Percentiles rank a stretch among this genome's conserved stretches.
These are phyloP conservation scores for Malthinus seriepunctatus DNA, from an alignment of 2,888 invertebrate genomes.

Conservation along the genomic window DNA sequence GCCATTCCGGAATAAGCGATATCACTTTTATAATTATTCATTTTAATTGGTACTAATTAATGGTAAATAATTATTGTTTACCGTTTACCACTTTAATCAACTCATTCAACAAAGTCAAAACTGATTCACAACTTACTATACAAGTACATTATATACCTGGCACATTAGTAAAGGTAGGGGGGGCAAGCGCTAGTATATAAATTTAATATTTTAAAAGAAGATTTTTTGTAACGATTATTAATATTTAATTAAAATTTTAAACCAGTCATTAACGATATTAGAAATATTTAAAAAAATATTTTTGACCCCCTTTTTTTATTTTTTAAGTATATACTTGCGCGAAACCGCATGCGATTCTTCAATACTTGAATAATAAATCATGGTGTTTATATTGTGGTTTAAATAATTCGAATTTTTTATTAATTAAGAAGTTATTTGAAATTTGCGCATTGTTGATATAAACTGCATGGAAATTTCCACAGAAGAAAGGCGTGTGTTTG, in stretches of 20 bases:
- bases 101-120: slow-evolving; percentile 22
- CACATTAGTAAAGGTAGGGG: slow-evolving; percentile 6
- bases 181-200: slow-evolving; percentile 8
- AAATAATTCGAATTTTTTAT: too few relatives aligned
- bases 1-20: slow-evolving; percentile 2
- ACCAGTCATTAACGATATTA: too few relatives aligned
- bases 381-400: too few relatives aligned
- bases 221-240: too few relatives aligned
- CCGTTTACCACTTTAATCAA: slow-evolving; percentile 5
- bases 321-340: too few relatives aligned
- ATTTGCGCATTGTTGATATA: background rate
- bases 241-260: too few relatives aligned
- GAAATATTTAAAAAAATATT: too few relatives aligned
- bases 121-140: slow-evolving; percentile 19
- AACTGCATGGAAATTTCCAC: slow-evolving; percentile 3
- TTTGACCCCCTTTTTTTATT: too few relatives aligned
- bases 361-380: too few relatives aligned
- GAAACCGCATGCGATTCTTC: too few relatives aligned
- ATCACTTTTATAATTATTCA: slow-evolving; percentile 16
- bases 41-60: background rate
- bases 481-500: background rate
- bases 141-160: slow-evolving; percentile 23
- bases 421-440: too few relatives aligned
- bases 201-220: background rate
- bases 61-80: slow-evolving; percentile 1